phyloP scores from a whole-genome alignment of 2,888 invertebrate species.

The Galerucella nymphaeae region DNA sequence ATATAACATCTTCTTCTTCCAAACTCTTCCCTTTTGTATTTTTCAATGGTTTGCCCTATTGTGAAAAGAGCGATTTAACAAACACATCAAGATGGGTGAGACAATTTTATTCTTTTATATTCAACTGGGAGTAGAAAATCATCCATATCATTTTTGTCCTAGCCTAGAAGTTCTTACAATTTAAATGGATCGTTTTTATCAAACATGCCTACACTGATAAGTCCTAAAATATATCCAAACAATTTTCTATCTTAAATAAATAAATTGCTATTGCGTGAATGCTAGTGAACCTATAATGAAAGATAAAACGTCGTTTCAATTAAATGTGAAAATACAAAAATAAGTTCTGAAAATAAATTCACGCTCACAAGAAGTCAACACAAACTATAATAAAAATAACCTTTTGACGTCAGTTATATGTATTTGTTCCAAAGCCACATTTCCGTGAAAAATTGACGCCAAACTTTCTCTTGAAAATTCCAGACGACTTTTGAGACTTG shows the following conservation, averaged over 20 bases:
- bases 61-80: background rate
- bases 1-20: too few relatives aligned
- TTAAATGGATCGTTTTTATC: background rate
- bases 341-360: too few relatives aligned
- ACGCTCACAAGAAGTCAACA: too few relatives aligned
- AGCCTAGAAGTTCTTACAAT: background rate
- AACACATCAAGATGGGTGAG: background rate
- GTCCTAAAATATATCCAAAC: background rate
- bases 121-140: background rate
- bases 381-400: too few relatives aligned
- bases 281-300: background rate
- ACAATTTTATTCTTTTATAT: background rate
- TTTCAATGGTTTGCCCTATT: too few relatives aligned
- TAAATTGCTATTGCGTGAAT: background rate
- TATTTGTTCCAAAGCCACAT: too few relatives aligned
- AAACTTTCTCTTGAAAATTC: too few relatives aligned
- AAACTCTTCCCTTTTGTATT: too few relatives aligned
- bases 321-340: background rate
- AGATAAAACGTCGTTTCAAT: background rate
- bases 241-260: background rate
- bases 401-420: too few relatives aligned
- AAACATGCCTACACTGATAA: background rate
- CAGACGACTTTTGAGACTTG: too few relatives aligned
- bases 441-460: too few relatives aligned
- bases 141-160: background rate